Evolutionary conservation across 53 echinoderm and acorn worm species (phyloP).

Genomic region (Mesocentrotus franciscanus): DNA sequence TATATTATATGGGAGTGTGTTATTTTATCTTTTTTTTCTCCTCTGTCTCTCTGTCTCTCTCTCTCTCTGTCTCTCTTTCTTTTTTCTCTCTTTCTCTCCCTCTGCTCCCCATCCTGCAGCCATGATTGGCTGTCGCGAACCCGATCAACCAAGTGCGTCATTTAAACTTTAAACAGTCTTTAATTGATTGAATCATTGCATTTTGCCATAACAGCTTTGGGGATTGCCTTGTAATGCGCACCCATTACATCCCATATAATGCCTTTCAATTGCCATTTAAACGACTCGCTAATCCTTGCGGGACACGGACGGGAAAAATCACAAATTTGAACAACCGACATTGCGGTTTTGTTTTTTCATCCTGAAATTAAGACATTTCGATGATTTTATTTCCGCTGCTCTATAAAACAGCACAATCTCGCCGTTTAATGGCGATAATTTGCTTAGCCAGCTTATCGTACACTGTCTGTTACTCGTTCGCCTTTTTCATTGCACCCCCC

Average conservation of each 20-base stretch:
- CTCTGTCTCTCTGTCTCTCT: not conserved
- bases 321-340: slow-evolving; percentile 46
- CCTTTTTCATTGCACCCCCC: not conserved
- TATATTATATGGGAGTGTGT: too few species aligned
- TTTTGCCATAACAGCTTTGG: slow-evolving; percentile 64
- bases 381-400: slow-evolving; percentile 60
- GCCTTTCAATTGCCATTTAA: slow-evolving; percentile 70
- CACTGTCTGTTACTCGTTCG: not conserved
- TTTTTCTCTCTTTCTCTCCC: not conserved
- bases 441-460: slow-evolving; percentile 47
- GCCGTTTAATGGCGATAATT: slow-evolving; percentile 18
- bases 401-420: slow-evolving; percentile 40
- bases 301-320: slow-evolving; percentile 47
- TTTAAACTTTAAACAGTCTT: slow-evolving; percentile 53
- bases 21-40: not conserved
- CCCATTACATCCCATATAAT: slow-evolving; percentile 65
- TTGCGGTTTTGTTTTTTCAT: slow-evolving; percentile 62
- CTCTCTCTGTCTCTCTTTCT: not conserved
- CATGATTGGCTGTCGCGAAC: slow-evolving; percentile 53
- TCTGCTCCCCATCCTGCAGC: not conserved
- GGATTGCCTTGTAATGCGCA: slow-evolving; percentile 60
- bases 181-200: slow-evolving; percentile 65
- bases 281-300: slow-evolving; percentile 43
- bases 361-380: slow-evolving; percentile 53
- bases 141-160: slow-evolving; percentile 53